Conservation (phyloP, 2,797 vertebrate species). For the Babyrousa celebensis region DNA sequence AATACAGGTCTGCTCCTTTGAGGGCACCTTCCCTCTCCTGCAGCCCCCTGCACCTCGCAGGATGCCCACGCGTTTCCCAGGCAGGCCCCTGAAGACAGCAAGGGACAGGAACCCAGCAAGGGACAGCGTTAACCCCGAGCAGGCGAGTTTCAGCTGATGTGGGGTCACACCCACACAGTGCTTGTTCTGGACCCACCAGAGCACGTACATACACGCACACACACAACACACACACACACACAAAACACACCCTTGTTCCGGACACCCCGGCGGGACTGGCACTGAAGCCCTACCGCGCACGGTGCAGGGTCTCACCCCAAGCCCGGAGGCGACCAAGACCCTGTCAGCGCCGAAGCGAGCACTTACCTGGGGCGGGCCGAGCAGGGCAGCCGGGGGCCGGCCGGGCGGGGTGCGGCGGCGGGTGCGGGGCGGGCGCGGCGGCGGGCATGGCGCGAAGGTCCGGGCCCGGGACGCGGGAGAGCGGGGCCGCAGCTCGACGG, state of each 20-base stretch:
- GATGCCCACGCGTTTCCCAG: background rate
- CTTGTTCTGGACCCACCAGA: too few relatives aligned
- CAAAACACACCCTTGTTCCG: background rate
- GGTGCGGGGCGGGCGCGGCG: constrained; percentile 86
- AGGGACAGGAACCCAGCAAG: background rate
- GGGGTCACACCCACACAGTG: background rate
- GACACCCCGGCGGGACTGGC: background rate
- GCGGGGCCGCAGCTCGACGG: constrained; percentile 29
- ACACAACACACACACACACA: background rate
- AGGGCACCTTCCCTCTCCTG: background rate
- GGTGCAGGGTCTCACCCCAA: background rate
- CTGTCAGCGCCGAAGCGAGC: background rate
- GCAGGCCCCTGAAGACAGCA: background rate
- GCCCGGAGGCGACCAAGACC: background rate
- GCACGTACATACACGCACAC: background rate
- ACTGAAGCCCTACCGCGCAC: background rate
- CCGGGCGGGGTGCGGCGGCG: constrained; percentile 77
- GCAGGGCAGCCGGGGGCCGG: constrained; percentile 63
- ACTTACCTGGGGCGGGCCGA: background rate
- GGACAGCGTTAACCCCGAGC: background rate
- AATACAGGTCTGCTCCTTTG: background rate
- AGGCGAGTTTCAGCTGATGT: constrained; percentile 29
- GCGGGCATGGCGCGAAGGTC: constrained; percentile 86
- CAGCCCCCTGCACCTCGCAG: background rate
- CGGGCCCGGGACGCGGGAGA: background rate